Evolutionary conservation across 2,888 invertebrate genomes (phyloP).

Genomic region (Polymixis lichenea): DNA sequence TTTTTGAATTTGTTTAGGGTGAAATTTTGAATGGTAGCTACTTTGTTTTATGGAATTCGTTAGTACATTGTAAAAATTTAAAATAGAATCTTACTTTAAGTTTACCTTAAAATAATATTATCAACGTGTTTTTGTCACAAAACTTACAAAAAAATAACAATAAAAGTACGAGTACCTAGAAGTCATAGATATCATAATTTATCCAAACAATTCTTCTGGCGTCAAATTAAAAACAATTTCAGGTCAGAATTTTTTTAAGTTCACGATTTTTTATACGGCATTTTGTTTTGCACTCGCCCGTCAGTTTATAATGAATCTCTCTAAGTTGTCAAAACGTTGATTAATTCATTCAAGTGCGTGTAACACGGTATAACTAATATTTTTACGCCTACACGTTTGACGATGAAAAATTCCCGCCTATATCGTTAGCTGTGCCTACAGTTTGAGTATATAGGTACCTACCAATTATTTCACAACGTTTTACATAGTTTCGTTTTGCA

Average conservation of each 20-base stretch:
- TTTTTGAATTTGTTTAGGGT: slow-evolving; percentile 29
- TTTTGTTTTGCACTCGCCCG: not conserved
- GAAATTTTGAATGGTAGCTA: not conserved
- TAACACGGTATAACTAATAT: slow-evolving; percentile 27
- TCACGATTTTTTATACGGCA: not conserved
- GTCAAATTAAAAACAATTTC: not conserved
- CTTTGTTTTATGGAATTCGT: not conserved
- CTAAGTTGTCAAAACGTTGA: slow-evolving; percentile 47
- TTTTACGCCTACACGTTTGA: slow-evolving; percentile 33
- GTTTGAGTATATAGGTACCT: not conserved
- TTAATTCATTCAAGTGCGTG: slow-evolving; percentile 52
- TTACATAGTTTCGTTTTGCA: not conserved
- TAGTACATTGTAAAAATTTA: not conserved
- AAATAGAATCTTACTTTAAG: not conserved
- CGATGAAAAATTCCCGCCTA: slow-evolving; percentile 32
- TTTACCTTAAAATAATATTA: not conserved
- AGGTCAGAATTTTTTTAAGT: not conserved
- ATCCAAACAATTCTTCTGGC: not conserved
- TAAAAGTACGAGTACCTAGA: too few species aligned
- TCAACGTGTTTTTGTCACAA: too few species aligned
- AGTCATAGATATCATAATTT: not conserved
- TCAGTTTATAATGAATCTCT: slow-evolving; percentile 27
- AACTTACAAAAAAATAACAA: too few species aligned
- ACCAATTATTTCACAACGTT: slow-evolving; percentile 6
- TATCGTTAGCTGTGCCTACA: slow-evolving; percentile 3